Percentiles rank a stretch among this genome's conserved stretches.
Evolutionary conservation across 1,140 invertebrate species (phyloP).

Genomic region (Ridgeia piscesae): DNA sequence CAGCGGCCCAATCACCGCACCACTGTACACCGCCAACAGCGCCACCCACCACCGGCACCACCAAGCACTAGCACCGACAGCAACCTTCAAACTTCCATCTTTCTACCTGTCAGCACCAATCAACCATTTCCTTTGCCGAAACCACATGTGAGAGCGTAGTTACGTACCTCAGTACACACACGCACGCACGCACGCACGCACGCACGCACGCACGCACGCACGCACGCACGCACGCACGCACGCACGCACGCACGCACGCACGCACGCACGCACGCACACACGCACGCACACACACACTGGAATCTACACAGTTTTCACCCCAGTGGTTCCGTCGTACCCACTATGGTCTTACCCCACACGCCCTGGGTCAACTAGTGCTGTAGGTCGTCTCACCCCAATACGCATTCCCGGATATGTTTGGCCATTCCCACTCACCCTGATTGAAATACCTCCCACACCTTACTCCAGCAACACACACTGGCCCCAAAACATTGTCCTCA

Average conservation of each 20-base stretch:
- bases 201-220: background rate
- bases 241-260: too few relatives aligned
- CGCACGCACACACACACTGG: background rate
- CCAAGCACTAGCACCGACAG: background rate
- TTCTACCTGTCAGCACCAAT: background rate
- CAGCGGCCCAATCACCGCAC: background rate
- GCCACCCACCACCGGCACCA: background rate
- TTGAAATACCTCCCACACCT: background rate
- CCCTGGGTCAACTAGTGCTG: background rate
- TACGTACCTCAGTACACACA: too few relatives aligned
- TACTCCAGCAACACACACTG: background rate
- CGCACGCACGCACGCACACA: background rate
- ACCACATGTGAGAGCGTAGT: background rate
- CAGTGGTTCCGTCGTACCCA: background rate
- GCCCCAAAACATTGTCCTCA: background rate
- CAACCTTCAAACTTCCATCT: background rate
- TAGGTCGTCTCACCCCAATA: background rate
- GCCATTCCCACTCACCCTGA: background rate
- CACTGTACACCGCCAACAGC: background rate
- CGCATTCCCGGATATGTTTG: background rate
- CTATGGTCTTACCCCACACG: background rate
- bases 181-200: background rate
- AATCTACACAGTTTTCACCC: background rate
- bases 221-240: background rate
- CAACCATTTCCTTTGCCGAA: background rate